phyloP scores from a whole-genome alignment of 2,113 vertebrate genomes.

The Nycticryphes semicollaris region DNA sequence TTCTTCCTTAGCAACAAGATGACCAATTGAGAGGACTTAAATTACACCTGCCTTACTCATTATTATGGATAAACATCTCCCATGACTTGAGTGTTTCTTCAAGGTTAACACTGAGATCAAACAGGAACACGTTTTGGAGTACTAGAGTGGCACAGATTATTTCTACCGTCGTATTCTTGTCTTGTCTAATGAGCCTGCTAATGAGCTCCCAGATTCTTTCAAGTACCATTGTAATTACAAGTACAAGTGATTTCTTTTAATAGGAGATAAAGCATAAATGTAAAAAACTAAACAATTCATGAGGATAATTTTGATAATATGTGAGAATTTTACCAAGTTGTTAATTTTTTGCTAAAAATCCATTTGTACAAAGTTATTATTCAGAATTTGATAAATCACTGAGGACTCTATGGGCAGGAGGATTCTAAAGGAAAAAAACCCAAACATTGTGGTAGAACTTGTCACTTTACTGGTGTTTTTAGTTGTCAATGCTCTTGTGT shows the following conservation, averaged over 20 bases:
- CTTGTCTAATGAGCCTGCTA: not conserved
- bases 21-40: not conserved
- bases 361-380: not conserved
- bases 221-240: not conserved
- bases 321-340: not conserved
- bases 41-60: not conserved
- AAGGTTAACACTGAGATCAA: not conserved
- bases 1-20: not conserved
- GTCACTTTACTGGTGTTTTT: not conserved
- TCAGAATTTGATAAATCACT: not conserved
- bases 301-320: not conserved
- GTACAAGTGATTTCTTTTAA: not conserved
- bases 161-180: not conserved
- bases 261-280: not conserved
- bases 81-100: fast-evolving
- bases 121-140: not conserved
- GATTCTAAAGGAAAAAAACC: not conserved
- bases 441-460: not conserved
- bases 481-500: not conserved
- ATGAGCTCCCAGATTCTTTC: not conserved
- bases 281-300: not conserved
- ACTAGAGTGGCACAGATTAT: not conserved
- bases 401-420: not conserved
- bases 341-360: not conserved
- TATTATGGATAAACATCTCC: not conserved